Percentiles rank a stretch among this genome's conserved stretches.
phyloP scores from a whole-genome alignment of 92 coral and sea anemone genomes.

The Heteractis magnifica region DNA sequence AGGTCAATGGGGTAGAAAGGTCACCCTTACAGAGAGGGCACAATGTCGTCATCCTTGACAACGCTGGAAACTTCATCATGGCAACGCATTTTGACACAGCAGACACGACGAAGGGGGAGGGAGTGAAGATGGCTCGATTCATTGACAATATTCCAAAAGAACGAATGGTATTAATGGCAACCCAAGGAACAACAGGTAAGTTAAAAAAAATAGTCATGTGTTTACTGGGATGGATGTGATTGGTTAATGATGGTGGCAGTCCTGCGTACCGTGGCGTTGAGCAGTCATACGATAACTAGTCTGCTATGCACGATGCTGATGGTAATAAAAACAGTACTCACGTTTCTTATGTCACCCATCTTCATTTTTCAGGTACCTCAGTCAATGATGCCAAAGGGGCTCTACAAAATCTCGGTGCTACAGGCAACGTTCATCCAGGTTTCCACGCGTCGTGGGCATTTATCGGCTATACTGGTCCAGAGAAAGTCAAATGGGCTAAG shows the following conservation, averaged over 20 bases:
- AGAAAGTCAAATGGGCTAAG: conserved; percentile 85
- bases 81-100: conserved; percentile 95
- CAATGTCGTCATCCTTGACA: conserved; percentile 87
- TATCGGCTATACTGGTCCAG: conserved; percentile 98
- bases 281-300: too few relatives aligned
- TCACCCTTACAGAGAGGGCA: conserved; percentile 95
- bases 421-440: conserved; percentile 96
- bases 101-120: conserved; percentile 92
- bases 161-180: conserved; percentile 88
- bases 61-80: conserved; percentile 86
- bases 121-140: conserved; percentile 85
- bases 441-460: conserved; percentile 99
- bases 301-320: background rate
- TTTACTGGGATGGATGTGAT: background rate
- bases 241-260: background rate
- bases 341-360: background rate
- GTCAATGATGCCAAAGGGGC: conserved; percentile 90
- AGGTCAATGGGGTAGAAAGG: conserved; percentile 92
- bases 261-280: too few relatives aligned
- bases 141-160: conserved; percentile 87
- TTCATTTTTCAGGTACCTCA: conserved; percentile 61
- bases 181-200: conserved; percentile 97
- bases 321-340: background rate
- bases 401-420: conserved; percentile 71
- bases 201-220: background rate